Conservation (phyloP, 2,888 invertebrate genomes). For the Drosophila rubida region DNA sequence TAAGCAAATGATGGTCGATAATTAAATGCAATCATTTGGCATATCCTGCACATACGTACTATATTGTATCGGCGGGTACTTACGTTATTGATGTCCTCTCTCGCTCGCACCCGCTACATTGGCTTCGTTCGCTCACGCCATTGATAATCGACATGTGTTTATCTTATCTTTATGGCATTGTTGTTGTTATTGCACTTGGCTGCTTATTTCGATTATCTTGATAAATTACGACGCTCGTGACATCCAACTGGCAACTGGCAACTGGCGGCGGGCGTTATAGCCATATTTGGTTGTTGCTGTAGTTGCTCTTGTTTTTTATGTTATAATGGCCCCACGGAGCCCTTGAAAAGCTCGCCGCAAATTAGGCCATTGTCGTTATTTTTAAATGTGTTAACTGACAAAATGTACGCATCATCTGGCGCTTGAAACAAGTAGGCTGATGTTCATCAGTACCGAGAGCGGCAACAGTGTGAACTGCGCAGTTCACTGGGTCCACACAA, state of each 20-base stretch:
- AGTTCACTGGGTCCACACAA: constrained; percentile 52
- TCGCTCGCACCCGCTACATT: neutral
- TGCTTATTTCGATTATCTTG: constrained; percentile 74
- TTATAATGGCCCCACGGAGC: constrained; percentile 33
- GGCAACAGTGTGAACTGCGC: constrained; percentile 46
- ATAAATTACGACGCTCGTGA: constrained; percentile 75
- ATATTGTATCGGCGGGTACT: constrained; percentile 14
- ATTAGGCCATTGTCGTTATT: constrained; percentile 63
- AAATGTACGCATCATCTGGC: constrained; percentile 61
- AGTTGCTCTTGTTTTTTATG: constrained; percentile 2
- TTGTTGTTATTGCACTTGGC: constrained; percentile 51
- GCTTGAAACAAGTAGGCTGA: constrained; percentile 16
- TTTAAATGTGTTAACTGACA: constrained; percentile 56
- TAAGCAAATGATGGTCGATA: constrained; percentile 41
- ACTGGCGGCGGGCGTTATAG: constrained; percentile 39
- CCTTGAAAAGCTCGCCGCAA: constrained; percentile 51
- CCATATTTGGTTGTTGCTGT: constrained; percentile 27
- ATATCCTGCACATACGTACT: constrained; percentile 12
- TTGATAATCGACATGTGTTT: constrained; percentile 68
- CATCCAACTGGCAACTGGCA: constrained; percentile 42
- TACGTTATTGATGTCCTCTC: constrained; percentile 18
- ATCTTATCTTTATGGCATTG: constrained; percentile 74
- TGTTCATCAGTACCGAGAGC: no score
- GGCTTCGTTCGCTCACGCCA: constrained; percentile 23
- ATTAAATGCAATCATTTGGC: constrained; percentile 63